phyloP scores from a whole-genome alignment of 1,140 invertebrate genomes.

The Acromyrmex charruanus region DNA sequence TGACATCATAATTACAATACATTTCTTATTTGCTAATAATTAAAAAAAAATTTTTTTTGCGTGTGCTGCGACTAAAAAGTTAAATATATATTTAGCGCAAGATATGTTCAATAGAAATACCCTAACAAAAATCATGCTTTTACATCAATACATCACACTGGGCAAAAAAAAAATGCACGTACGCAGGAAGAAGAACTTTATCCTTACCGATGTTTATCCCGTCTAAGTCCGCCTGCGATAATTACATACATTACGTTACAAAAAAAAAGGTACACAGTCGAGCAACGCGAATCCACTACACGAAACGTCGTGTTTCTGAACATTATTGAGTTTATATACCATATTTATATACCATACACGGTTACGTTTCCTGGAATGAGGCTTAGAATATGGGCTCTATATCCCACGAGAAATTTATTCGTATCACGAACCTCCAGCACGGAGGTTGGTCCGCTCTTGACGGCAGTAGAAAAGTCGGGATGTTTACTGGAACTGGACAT shows the following conservation, averaged over 20 bases:
- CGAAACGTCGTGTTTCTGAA: background rate
- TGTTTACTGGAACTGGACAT: slow-evolving; percentile 66
- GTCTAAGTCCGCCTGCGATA: background rate
- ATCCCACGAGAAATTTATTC: slow-evolving; percentile 64
- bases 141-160: background rate
- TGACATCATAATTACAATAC: background rate
- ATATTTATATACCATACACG: no score
- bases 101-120: background rate
- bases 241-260: slow-evolving; percentile 13
- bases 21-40: background rate
- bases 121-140: background rate
- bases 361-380: slow-evolving; percentile 16
- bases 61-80: background rate
- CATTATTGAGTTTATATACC: slow-evolving; percentile 12
- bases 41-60: background rate
- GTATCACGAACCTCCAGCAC: slow-evolving; percentile 65
- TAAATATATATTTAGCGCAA: background rate
- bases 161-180: background rate
- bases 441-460: slow-evolving; percentile 65
- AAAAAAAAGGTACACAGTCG: background rate
- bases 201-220: background rate
- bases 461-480: slow-evolving; percentile 51
- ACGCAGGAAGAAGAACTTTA: slow-evolving; percentile 28
- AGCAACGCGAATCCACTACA: background rate
- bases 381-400: slow-evolving; percentile 13